Evolutionary conservation across 2,888 invertebrate genomes (phyloP), one percentile per base, ranked within the genome.

Genomic region (Xanthia togata): DNA sequence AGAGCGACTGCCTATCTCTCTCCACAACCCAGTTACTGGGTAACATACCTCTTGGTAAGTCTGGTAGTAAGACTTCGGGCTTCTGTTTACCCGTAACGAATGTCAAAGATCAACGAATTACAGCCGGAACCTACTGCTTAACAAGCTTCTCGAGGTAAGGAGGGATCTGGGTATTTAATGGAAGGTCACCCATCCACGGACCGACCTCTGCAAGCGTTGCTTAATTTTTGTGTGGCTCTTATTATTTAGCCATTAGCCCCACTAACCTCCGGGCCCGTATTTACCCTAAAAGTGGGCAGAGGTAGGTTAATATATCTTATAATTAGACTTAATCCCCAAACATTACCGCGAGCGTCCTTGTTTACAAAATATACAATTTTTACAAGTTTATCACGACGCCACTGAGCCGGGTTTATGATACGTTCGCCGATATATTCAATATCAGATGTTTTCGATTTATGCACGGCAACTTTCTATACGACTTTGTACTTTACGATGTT

Each of bases 391-490:
- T 87, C 84, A 82, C 75, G 50, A 71, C 70, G 50, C 64, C 76
- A 73, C 53, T 83, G 85, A 87, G 73, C 73, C 41, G 79, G 84
- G 79, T 89, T 90, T 89, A 89, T 87, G 88, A 89, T 86, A 79
- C 80, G 79, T 82, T 76, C 76, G 73, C 84, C 87, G 81, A 90
- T 90, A 88, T 87, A 89, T 90, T 88, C 87, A 89, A 89, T 90
- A 90, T 88, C 87, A 81, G 83, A 83, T 88, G 82, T 79, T 84
- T 76, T 38, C 81, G 86, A 90, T 89, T 88, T 89, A 89, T 89
- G 84, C 79, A 75, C 70, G 67, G 79, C 80, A 87, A 85, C 78
- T 88, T 86, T 88, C 81, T 85, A 84, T 86, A 78, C 73, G 83
- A 88, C 88, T 86, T 87, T 90, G 87, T 90, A 85, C 88, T 89